Base-by-base conservation (phyloP, 2,113 vertebrate genomes). In the Hippocampus barbouri region DNA sequence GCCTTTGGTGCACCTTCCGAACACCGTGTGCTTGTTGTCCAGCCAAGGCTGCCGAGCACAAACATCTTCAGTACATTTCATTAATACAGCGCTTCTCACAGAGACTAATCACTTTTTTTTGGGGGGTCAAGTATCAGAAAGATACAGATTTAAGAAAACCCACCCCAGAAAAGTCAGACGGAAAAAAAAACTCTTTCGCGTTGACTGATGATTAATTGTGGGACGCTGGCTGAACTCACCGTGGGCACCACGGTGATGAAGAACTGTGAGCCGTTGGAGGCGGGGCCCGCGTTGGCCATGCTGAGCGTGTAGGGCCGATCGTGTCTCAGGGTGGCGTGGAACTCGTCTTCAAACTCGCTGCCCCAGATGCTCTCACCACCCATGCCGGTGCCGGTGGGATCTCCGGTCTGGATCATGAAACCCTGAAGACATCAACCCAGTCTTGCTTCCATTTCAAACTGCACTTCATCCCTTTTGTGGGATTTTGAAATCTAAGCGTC, bases 311-410 rank as follows among this genome's bases (percentile, higher is more conserved):
- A 99, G 1, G 97, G 97, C 63, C 97, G 95, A 86, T 99, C 97
- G 71, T 98, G 97, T 76, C 97, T 91, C 87, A 98, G 92, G 8
- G 96, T 99, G 76, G 95, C 91, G 59, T 99, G 97, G 83, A 99
- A 99, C 84, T 99, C 97, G 2, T 99, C 97, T 91, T 98, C 97
- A 81, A 98, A 99, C 88, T 99, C 97, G 76, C 95, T 95, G 71
- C 96, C 96, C 97, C 97, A 99, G 83, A 99, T 98, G 88, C 97
- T 99, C 92, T 99, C 97, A 68, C 97, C 92, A 68, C 97, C 97
- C 97, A 99, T 98, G 62, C 97, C 97, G 20, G 97, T 99, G 11
- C 97, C 97, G 12, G 96, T 98, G 75, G 97, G 97, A 84, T 99
- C 97, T 72, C 97, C 97, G 0, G 97, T 99, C 85, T 99, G 97